Percentiles rank a stretch among this genome's conserved stretches.
phyloP scores from a whole-genome alignment of 2,113 vertebrate genomes.

The Odocoileus hemionus region DNA sequence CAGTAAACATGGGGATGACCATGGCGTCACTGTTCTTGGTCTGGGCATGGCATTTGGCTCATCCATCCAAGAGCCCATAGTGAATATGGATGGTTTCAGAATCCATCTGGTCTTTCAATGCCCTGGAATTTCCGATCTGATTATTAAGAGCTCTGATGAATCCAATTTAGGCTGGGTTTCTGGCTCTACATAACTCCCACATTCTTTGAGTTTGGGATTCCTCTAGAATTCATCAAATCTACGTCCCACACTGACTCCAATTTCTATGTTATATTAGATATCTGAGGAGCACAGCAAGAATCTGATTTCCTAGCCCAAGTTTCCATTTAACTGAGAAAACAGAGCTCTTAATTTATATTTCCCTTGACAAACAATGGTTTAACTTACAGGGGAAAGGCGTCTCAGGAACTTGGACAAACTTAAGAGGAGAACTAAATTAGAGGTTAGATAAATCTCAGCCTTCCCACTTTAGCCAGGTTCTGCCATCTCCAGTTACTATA shows the following conservation, averaged over 20 bases:
- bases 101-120: slow-evolving; percentile 53
- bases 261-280: slow-evolving; percentile 45
- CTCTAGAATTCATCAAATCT: slow-evolving; percentile 43
- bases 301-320: slow-evolving; percentile 53
- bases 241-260: slow-evolving; percentile 18
- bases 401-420: slow-evolving; percentile 73
- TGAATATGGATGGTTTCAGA: slow-evolving; percentile 24
- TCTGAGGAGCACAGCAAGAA: slow-evolving; percentile 38
- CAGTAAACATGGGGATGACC: slow-evolving; percentile 39
- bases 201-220: slow-evolving; percentile 60
- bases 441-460: slow-evolving; percentile 70
- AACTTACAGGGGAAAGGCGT: slow-evolving; percentile 61
- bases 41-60: slow-evolving; percentile 20
- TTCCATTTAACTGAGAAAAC: slow-evolving; percentile 67
- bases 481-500: slow-evolving; percentile 71
- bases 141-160: slow-evolving; percentile 63
- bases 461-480: slow-evolving; percentile 64
- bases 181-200: slow-evolving; percentile 41
- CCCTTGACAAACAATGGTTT: slow-evolving; percentile 71
- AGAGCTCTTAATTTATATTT: slow-evolving; percentile 73
- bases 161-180: slow-evolving; percentile 44
- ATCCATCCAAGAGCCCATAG: background rate
- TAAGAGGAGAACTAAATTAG: slow-evolving; percentile 68
- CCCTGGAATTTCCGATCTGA: slow-evolving; percentile 62
- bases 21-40: slow-evolving; percentile 15